Evolutionary conservation across 2,797 vertebrate species (phyloP).

Genomic region (Sorex maritimensis): DNA sequence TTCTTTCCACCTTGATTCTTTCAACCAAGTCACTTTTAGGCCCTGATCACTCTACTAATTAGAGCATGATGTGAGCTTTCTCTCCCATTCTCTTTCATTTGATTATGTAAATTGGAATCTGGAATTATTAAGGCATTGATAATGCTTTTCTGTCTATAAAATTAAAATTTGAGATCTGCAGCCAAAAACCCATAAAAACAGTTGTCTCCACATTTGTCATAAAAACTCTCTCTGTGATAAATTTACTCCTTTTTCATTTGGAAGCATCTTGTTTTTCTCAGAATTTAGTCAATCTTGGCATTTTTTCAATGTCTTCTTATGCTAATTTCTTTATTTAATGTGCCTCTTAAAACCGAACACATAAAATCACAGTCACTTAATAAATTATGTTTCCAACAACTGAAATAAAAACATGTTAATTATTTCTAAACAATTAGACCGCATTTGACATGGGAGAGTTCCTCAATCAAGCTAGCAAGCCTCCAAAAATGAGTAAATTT

Average conservation of each 20-base stretch:
- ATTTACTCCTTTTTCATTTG: conserved; percentile 52
- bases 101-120: conserved; percentile 35
- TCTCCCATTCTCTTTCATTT: neutral
- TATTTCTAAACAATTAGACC: conserved; percentile 70
- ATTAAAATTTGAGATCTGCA: conserved; percentile 52
- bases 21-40: conserved; percentile 39
- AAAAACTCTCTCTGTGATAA: neutral
- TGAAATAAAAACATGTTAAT: conserved; percentile 74
- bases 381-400: conserved; percentile 74
- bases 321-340: conserved; percentile 76
- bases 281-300: conserved; percentile 61
- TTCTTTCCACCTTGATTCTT: conserved; percentile 33
- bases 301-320: conserved; percentile 61
- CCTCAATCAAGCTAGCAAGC: neutral
- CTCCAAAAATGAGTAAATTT: conserved; percentile 16
- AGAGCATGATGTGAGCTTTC: neutral
- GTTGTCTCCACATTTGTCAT: conserved; percentile 57
- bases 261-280: conserved; percentile 51
- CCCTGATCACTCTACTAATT: conserved; percentile 27
- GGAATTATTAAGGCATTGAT: conserved; percentile 58
- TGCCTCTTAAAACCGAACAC: conserved; percentile 69
- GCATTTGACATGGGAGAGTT: neutral
- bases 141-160: conserved; percentile 15
- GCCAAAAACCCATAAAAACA: conserved; percentile 24
- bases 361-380: conserved; percentile 76